Percentiles rank a stretch among this genome's conserved stretches.
Conservation (phyloP, 2,797 vertebrate species). For the Brachyrhaphis roseni region DNA sequence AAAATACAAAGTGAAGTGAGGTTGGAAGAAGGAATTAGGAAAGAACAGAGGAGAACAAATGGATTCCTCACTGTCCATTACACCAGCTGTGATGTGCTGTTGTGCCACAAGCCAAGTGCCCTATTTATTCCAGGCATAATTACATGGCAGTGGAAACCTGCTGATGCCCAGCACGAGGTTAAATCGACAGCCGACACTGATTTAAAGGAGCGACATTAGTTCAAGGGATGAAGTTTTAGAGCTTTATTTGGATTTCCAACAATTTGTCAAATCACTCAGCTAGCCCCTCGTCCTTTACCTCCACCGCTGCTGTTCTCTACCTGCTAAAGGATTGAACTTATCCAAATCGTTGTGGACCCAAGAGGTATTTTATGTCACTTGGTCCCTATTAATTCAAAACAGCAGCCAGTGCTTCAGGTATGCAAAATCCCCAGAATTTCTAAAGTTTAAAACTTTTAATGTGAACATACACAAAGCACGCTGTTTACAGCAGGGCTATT, state of each 20-base stretch:
- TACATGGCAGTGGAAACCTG: conserved; percentile 64
- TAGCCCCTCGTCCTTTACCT: conserved; percentile 35
- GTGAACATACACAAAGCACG: background rate
- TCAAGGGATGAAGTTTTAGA: conserved; percentile 73
- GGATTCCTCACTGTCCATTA: conserved; percentile 69
- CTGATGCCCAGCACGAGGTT: conserved; percentile 70
- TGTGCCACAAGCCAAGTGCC: conserved; percentile 69
- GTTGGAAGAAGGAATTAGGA: conserved; percentile 69
- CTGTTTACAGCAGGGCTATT: background rate
- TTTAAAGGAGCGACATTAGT: conserved; percentile 70
- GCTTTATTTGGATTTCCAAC: conserved; percentile 67
- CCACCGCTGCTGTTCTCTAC: conserved; percentile 26
- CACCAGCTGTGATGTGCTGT: conserved; percentile 56
- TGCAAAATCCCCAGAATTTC: background rate
- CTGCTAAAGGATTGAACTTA: conserved; percentile 24
- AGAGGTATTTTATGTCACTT: conserved; percentile 47
- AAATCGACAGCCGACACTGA: conserved; percentile 77
- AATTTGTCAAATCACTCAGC: conserved; percentile 72
- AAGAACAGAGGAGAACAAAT: conserved; percentile 70
- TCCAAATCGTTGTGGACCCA: conserved; percentile 10
- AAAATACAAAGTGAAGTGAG: conserved; percentile 72
- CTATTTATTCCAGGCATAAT: conserved; percentile 78
- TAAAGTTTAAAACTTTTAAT: background rate
- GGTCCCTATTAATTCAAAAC: conserved; percentile 52
- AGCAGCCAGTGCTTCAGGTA: conserved; percentile 69